Evolutionary conservation across 2,888 invertebrate species (phyloP).

Genomic region (Gari tellinella): DNA sequence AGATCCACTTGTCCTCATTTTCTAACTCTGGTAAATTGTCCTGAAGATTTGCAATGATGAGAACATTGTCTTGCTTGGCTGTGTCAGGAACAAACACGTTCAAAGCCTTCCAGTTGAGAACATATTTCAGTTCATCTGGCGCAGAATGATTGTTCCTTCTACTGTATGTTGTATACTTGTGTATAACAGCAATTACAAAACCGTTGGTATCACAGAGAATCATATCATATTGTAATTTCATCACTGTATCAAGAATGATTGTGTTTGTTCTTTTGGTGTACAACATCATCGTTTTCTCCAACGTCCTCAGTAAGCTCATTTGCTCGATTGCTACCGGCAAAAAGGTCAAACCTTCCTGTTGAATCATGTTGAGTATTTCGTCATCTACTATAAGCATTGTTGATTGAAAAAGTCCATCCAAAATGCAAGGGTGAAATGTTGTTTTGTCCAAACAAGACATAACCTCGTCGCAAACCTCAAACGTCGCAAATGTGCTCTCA

Average conservation of each 20-base stretch:
- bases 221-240: conserved; percentile 2
- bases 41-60: no score
- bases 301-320: neutral
- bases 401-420: conserved; percentile 14
- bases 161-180: neutral
- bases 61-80: no score
- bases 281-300: neutral
- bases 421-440: neutral
- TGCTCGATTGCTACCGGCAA: conserved; percentile 5
- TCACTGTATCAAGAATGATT: neutral
- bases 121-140: conserved; percentile 5
- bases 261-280: neutral
- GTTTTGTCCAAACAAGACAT: neutral
- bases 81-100: no score
- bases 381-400: neutral
- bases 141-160: neutral
- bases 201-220: neutral
- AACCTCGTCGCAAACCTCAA: conserved; percentile 2
- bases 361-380: neutral
- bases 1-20: no score
- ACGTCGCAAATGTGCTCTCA: neutral
- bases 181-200: conserved; percentile 2
- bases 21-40: no score
- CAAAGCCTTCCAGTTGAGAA: neutral
- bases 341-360: neutral